Percentiles rank a stretch among this genome's conserved stretches.
Evolutionary conservation across 2,888 invertebrate genomes (phyloP).

Genomic region (Chirona hameri): DNA sequence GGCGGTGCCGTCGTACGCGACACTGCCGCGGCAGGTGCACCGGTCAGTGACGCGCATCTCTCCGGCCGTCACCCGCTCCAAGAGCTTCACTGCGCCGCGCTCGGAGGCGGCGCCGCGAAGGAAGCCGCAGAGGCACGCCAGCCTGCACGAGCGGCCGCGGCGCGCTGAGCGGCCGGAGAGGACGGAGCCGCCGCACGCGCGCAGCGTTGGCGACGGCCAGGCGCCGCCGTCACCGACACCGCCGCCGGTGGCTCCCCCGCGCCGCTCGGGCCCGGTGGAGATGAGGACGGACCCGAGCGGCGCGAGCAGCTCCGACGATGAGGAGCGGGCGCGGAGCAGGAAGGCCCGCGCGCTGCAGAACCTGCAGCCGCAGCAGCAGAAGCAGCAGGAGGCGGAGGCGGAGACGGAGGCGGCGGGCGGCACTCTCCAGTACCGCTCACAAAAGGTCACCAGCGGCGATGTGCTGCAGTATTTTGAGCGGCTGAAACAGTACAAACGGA

Average conservation of each 20-base stretch:
- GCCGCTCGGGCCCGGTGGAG: not conserved
- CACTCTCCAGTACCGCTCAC: not conserved
- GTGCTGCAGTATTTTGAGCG: constrained; percentile 25
- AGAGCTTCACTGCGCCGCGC: constrained; percentile 37
- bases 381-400: too few relatives aligned
- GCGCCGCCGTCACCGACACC: too few relatives aligned
- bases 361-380: too few relatives aligned
- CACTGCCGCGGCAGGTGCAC: constrained; percentile 32
- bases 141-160: constrained; percentile 26
- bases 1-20: constrained; percentile 25
- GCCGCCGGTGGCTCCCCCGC: not conserved
- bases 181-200: not conserved
- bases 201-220: constrained; percentile 13
- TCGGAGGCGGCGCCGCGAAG: constrained; percentile 34
- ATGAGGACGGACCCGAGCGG: constrained; percentile 8
- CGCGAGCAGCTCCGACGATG: constrained; percentile 22
- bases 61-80: constrained; percentile 37
- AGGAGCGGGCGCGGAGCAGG: not conserved
- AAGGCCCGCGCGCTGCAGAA: not conserved
- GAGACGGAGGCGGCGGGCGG: not conserved
- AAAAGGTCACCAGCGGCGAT: not conserved
- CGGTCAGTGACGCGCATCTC: not conserved
- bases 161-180: not conserved
- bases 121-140: constrained; percentile 31
- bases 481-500: not conserved